These are phyloP conservation scores for Sarcophaga subvicina DNA, from an alignment of 2,888 invertebrate species.

Conservation along the genomic window DNA sequence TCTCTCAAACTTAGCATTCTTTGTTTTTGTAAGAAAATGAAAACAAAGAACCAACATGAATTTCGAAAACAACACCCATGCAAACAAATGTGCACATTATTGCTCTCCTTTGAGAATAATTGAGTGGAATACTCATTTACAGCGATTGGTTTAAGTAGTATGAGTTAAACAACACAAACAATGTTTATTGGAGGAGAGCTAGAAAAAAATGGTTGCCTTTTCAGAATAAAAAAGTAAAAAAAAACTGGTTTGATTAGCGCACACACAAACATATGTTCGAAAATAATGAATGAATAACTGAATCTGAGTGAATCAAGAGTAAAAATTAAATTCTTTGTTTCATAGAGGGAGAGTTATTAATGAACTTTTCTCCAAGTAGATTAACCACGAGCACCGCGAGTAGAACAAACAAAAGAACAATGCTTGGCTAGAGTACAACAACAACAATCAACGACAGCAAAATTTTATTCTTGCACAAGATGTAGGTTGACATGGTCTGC, in stretches of 20 bases:
- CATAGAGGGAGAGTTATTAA: not conserved
- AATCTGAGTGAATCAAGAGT: not conserved
- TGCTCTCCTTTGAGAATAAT: not conserved
- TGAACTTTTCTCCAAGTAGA: not conserved
- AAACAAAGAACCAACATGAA: not conserved
- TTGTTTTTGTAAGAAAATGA: not conserved
- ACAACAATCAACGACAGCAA: not conserved
- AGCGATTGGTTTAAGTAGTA: slow-evolving; percentile 50
- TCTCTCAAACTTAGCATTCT: no score
- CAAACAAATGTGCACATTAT: slow-evolving; percentile 5
- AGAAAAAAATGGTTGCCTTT: slow-evolving; percentile 60
- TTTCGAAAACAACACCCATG: not conserved
- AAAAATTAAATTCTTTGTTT: not conserved
- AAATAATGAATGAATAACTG: not conserved
- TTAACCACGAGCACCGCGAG: no score
- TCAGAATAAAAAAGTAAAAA: not conserved
- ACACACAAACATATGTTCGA: no score
- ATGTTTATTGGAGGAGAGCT: slow-evolving; percentile 57
- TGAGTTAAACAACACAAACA: slow-evolving; percentile 14
- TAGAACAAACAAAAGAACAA: not conserved
- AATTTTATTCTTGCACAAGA: slow-evolving; percentile 17
- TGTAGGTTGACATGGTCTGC: no score
- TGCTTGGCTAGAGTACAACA: not conserved
- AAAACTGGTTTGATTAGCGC: not conserved
- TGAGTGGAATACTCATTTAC: slow-evolving; percentile 41